Conservation (phyloP, 2,888 invertebrate genomes). For the Ormyrus labotus region DNA sequence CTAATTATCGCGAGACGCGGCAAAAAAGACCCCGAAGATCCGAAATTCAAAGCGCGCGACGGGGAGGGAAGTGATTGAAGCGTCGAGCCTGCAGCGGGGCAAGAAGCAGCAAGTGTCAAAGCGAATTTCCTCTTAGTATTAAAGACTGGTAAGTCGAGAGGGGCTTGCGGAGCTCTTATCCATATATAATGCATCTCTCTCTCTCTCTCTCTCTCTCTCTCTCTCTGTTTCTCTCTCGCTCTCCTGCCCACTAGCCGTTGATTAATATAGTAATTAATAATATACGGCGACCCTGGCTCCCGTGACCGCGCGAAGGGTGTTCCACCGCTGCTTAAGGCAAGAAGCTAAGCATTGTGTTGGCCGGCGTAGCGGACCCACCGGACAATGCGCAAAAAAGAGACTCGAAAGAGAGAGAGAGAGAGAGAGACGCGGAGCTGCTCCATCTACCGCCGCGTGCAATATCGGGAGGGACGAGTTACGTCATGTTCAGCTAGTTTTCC, state of each 20-base stretch:
- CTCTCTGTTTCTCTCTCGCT: too few relatives aligned
- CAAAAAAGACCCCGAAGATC: too few relatives aligned
- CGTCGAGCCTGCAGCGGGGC: not conserved
- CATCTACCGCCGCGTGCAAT: not conserved
- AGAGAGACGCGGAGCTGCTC: not conserved
- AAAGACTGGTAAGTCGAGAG: not conserved
- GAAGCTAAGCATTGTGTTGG: constrained; percentile 31
- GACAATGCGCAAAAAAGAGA: constrained; percentile 9
- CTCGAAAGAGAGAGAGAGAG: not conserved
- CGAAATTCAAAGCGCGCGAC: too few relatives aligned
- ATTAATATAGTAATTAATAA: constrained; percentile 76
- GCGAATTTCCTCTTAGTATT: constrained; percentile 19
- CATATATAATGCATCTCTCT: constrained; percentile 73
- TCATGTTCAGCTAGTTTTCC: constrained; percentile 9
- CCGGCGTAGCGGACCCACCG: not conserved
- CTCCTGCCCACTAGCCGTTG: constrained; percentile 66
- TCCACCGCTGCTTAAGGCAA: constrained; percentile 14
- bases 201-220: constrained; percentile 60
- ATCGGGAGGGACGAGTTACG: constrained; percentile 4
- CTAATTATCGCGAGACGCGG: too few relatives aligned
- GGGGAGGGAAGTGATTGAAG: too few relatives aligned
- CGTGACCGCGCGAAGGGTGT: constrained; percentile 30
- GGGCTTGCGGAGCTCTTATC: constrained; percentile 64
- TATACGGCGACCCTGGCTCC: constrained; percentile 69
- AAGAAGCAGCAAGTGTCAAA: constrained; percentile 31